A percentile compares a stretch with the other conserved stretches of the same genome.
phyloP scores from a whole-genome alignment of 2,888 invertebrate genomes.

The Xanthia togata region DNA sequence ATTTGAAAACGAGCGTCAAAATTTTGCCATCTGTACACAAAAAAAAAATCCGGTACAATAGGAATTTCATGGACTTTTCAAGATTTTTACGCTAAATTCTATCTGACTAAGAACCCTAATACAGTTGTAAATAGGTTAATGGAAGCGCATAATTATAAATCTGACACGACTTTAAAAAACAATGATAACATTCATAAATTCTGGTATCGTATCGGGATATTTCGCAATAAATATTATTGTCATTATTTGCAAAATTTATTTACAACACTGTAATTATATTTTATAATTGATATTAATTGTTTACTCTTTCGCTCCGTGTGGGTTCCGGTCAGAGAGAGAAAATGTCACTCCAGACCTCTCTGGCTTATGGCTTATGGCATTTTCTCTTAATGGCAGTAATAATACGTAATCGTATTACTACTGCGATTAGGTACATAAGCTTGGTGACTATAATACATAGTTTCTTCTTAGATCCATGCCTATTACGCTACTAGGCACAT shows the following conservation, averaged over 20 bases:
- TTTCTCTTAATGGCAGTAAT: too few relatives aligned
- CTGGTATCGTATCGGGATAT: conserved; percentile 1
- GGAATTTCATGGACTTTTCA: too few relatives aligned
- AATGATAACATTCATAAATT: conserved; percentile 32
- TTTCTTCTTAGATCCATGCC: neutral
- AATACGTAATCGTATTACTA: too few relatives aligned
- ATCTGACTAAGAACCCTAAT: too few relatives aligned
- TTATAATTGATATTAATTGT: conserved; percentile 25
- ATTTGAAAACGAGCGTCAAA: too few relatives aligned
- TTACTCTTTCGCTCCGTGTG: neutral
- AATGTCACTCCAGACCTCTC: too few relatives aligned
- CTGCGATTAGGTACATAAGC: neutral
- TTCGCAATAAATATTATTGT: conserved; percentile 15
- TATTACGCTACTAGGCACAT: neutral
- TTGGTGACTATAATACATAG: neutral
- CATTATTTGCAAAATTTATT: conserved; percentile 17
- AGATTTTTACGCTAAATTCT: too few relatives aligned
- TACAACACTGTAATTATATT: neutral
- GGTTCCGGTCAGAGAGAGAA: neutral
- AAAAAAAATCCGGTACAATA: too few relatives aligned
- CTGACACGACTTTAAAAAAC: conserved; percentile 21
- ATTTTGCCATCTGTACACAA: too few relatives aligned
- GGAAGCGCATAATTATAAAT: neutral
- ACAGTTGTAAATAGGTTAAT: conserved; percentile 4
- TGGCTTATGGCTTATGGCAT: too few relatives aligned